Conservation (phyloP, 2,888 invertebrate species). For the Beris morrisii region DNA sequence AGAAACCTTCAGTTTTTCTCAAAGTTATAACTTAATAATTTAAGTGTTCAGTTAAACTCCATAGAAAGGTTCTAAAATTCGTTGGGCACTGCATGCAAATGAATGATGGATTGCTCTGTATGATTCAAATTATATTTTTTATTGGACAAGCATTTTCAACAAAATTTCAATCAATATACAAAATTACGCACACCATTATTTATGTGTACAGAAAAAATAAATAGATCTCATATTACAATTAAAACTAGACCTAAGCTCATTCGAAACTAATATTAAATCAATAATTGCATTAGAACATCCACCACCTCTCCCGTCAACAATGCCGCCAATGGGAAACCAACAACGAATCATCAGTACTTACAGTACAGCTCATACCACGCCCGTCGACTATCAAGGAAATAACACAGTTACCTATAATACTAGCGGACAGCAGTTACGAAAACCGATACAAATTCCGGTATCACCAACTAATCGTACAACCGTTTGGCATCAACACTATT, state of each 20-base stretch:
- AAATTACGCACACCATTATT: too few relatives aligned
- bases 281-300: slow-evolving; percentile 49
- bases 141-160: too few relatives aligned
- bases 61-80: too few relatives aligned
- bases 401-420: slow-evolving; percentile 24
- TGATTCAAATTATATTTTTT: too few relatives aligned
- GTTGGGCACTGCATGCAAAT: too few relatives aligned
- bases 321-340: slow-evolving; percentile 51
- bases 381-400: slow-evolving; percentile 36
- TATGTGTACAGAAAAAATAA: neutral
- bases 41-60: too few relatives aligned
- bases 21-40: too few relatives aligned
- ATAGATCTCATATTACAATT: neutral
- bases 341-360: slow-evolving; percentile 45
- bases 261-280: neutral
- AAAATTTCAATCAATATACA: too few relatives aligned
- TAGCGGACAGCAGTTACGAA: slow-evolving; percentile 3
- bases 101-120: too few relatives aligned
- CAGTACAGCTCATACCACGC: slow-evolving; percentile 38
- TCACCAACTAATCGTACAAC: slow-evolving; percentile 50
- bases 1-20: too few relatives aligned
- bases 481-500: slow-evolving; percentile 48
- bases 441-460: slow-evolving; percentile 7
- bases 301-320: slow-evolving; percentile 56
- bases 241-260: neutral